Conservation (phyloP, 2,888 invertebrate genomes). For the Microchrysa polita region DNA sequence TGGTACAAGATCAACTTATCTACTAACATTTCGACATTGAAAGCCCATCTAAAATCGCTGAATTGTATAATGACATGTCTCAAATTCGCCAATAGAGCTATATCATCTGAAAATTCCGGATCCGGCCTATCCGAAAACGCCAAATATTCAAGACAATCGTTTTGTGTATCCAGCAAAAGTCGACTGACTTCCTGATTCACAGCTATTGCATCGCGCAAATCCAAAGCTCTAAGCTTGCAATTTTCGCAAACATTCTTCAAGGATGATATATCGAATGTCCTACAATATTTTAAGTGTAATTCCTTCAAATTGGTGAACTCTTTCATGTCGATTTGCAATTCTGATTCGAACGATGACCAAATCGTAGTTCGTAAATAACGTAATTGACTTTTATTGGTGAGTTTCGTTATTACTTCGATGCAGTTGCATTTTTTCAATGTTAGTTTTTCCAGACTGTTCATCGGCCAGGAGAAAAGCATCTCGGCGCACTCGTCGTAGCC, state of each 20-base stretch:
- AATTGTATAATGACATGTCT: conserved; percentile 6
- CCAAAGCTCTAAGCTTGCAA: conserved; percentile 6
- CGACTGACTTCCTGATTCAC: not conserved
- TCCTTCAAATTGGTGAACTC: too few species aligned
- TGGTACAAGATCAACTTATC: conserved; percentile 12
- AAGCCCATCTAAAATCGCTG: not conserved
- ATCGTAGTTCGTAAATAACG: too few species aligned
- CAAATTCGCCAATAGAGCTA: not conserved
- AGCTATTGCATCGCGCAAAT: not conserved
- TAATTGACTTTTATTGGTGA: too few species aligned
- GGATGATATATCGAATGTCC: too few species aligned
- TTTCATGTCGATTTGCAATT: too few species aligned
- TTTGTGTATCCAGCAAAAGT: conserved; percentile 8
- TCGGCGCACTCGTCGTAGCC: not conserved
- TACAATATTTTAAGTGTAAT: too few species aligned
- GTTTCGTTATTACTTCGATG: not conserved
- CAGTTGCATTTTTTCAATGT: not conserved
- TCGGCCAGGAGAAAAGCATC: not conserved
- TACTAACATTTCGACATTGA: not conserved
- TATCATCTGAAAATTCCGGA: not conserved
- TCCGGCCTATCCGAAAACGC: not conserved
- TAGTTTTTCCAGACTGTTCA: conserved; percentile 13
- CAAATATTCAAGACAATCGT: not conserved
- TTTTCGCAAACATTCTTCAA: not conserved
- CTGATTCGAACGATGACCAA: too few species aligned